Percentiles rank a stretch among this genome's conserved stretches.
These are phyloP conservation scores for Pantherophis vulpinus DNA, from an alignment of 2,797 vertebrate genomes.

Conservation along the genomic window DNA sequence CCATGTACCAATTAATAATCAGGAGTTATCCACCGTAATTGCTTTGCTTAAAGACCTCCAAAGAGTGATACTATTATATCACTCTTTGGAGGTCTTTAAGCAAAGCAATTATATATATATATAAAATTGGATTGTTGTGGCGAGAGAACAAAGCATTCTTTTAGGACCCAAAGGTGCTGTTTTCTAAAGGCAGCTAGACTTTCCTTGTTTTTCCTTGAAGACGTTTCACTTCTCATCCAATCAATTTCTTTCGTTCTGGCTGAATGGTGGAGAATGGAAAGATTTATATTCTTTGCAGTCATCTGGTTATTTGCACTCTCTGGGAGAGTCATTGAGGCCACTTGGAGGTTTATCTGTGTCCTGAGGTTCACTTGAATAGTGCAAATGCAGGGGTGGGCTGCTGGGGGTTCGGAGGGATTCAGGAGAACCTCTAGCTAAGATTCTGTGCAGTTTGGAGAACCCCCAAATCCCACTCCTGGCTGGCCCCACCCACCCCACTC, in stretches of 20 bases:
- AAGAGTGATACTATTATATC: not conserved
- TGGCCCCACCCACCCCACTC: too few relatives aligned
- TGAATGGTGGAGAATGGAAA: not conserved
- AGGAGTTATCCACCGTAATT: not conserved
- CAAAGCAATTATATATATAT: too few relatives aligned
- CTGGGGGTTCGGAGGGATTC: too few relatives aligned
- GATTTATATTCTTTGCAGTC: not conserved
- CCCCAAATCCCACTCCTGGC: too few relatives aligned
- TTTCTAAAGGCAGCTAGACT: not conserved
- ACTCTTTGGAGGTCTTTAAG: too few relatives aligned
- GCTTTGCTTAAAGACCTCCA: slow-evolving; percentile 18
- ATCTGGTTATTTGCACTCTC: not conserved
- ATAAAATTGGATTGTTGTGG: not conserved
- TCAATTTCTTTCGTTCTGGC: not conserved
- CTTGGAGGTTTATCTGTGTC: too few relatives aligned
- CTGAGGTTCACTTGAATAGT: too few relatives aligned
- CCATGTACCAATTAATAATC: not conserved
- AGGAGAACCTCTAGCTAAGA: too few relatives aligned
- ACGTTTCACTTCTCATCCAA: not conserved
- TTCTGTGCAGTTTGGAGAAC: too few relatives aligned
- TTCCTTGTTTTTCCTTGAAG: not conserved
- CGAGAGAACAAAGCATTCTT: not conserved
- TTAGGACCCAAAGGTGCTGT: not conserved
- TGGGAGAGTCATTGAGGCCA: not conserved
- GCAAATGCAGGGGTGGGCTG: too few relatives aligned